These are phyloP conservation scores for Synergus laeviventris DNA, from an alignment of 2,888 invertebrate genomes.

Conservation along the genomic window DNA sequence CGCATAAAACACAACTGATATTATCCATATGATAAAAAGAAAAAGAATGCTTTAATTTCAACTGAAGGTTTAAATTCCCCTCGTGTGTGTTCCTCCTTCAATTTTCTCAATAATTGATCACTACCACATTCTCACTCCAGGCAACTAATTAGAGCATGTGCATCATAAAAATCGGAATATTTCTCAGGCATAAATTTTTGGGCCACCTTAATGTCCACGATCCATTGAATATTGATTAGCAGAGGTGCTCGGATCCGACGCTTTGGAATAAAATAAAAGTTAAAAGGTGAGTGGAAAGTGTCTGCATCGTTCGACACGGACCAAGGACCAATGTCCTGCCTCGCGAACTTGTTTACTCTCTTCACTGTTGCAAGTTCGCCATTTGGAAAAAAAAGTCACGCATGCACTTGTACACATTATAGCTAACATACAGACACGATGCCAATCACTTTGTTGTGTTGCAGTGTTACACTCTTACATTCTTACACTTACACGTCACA, in stretches of 20 bases:
- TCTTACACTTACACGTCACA: too few species aligned
- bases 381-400: slow-evolving; percentile 34
- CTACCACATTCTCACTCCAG: not conserved
- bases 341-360: slow-evolving; percentile 48
- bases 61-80: too few species aligned
- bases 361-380: slow-evolving; percentile 44
- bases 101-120: not conserved
- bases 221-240: slow-evolving; percentile 33
- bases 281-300: slow-evolving; percentile 54
- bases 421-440: slow-evolving; percentile 44
- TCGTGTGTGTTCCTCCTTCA: too few species aligned
- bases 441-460: slow-evolving; percentile 22
- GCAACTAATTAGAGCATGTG: not conserved
- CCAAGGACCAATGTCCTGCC: slow-evolving; percentile 58
- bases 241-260: slow-evolving; percentile 45
- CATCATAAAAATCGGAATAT: slow-evolving; percentile 27
- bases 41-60: too few species aligned
- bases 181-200: slow-evolving; percentile 15
- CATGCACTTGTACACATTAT: slow-evolving; percentile 45
- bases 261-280: not conserved
- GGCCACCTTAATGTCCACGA: slow-evolving; percentile 1
- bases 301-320: slow-evolving; percentile 56
- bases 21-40: too few species aligned
- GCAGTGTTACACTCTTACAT: not conserved
- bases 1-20: too few species aligned